Conservation (phyloP, 1,140 invertebrate genomes). For the Panonychus citri region DNA sequence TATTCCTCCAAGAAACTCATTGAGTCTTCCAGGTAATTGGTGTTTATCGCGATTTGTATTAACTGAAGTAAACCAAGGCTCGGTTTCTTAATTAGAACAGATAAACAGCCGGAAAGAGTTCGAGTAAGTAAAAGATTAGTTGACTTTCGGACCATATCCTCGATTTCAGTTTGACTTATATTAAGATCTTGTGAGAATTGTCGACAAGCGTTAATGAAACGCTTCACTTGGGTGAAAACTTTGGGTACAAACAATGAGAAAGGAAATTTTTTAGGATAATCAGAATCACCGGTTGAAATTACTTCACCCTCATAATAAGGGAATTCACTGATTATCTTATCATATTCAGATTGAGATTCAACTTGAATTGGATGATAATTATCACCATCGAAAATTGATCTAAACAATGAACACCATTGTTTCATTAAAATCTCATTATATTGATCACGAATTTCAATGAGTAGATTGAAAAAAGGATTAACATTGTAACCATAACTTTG, state of each 20-base stretch:
- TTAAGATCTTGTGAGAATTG: constrained; percentile 92
- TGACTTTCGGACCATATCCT: constrained; percentile 85
- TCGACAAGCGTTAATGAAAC: constrained; percentile 85
- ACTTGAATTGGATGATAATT: constrained; percentile 80
- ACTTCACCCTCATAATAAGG: constrained; percentile 55
- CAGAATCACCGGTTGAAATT: neutral
- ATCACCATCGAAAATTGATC: constrained; percentile 78
- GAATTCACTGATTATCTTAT: constrained; percentile 56
- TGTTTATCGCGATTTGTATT: constrained; percentile 92
- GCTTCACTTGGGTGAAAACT: constrained; percentile 87
- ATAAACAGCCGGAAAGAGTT: constrained; percentile 77
- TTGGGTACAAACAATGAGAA: constrained; percentile 89
- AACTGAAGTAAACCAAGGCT: constrained; percentile 57
- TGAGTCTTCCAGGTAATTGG: constrained; percentile 82
- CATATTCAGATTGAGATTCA: constrained; percentile 51
- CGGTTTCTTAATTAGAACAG: constrained; percentile 64
- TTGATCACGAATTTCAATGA: constrained; percentile 86
- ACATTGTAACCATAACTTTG: constrained; percentile 85
- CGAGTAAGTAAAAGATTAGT: constrained; percentile 75
- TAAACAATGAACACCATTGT: constrained; percentile 80
- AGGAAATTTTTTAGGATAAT: constrained; percentile 72
- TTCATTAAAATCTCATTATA: constrained; percentile 92
- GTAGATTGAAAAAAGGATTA: constrained; percentile 56
- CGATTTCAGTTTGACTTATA: constrained; percentile 58
- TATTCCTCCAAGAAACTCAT: constrained; percentile 87